Evolutionary conservation across 1,140 invertebrate species (phyloP).

Genomic region (Zaprionus camerounensis): DNA sequence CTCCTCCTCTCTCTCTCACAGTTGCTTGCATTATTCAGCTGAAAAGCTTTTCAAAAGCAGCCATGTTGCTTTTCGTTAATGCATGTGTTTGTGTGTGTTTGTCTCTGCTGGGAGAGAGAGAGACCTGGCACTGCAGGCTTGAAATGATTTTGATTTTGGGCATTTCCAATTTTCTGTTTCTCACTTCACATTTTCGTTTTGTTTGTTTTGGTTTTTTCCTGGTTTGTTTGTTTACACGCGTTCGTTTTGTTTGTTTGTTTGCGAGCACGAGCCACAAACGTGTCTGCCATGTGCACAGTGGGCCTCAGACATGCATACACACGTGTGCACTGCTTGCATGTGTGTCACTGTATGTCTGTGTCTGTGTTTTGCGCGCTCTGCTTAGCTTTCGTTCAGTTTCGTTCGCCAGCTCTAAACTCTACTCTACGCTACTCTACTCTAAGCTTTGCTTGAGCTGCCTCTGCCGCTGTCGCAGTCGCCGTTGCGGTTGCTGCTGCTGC

Average conservation of each 20-base stretch:
- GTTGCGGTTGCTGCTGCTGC: conserved; percentile 13
- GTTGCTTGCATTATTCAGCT: conserved; percentile 64
- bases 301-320: not conserved
- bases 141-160: conserved; percentile 44
- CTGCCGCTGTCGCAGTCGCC: not conserved
- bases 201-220: conserved; percentile 17
- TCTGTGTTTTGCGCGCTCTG: conserved; percentile 11
- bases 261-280: conserved; percentile 45
- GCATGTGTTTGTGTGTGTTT: not conserved
- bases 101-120: conserved; percentile 1
- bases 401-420: conserved; percentile 39
- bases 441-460: conserved; percentile 46
- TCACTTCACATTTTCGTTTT: conserved; percentile 28
- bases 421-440: conserved; percentile 9
- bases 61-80: conserved; percentile 68
- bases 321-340: conserved; percentile 1
- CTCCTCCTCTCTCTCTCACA: not conserved
- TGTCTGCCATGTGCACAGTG: conserved; percentile 18
- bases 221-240: conserved; percentile 50
- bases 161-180: conserved; percentile 17
- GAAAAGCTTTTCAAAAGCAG: conserved; percentile 78
- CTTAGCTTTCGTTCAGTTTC: conserved; percentile 40
- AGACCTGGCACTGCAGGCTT: conserved; percentile 35
- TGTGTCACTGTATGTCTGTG: not conserved
- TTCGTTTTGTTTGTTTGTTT: conserved; percentile 56